phyloP scores from a whole-genome alignment of 2,113 vertebrate species.

The Trogon melanurus region DNA sequence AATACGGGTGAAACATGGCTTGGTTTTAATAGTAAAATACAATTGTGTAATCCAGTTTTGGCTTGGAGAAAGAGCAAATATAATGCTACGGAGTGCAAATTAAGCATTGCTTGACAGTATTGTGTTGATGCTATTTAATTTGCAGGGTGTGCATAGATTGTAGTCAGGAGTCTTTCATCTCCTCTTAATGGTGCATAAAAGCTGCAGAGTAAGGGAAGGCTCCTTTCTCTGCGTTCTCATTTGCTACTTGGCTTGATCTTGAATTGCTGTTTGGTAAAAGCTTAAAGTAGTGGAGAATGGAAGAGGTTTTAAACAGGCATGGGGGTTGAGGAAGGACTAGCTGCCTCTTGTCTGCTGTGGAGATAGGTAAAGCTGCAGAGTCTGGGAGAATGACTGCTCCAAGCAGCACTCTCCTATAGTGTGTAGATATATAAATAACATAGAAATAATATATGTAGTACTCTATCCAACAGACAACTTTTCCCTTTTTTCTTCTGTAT shows the following conservation, averaged over 20 bases:
- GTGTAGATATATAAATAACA: too few species aligned
- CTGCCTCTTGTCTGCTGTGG: not conserved
- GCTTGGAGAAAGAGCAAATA: not conserved
- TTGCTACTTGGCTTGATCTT: not conserved
- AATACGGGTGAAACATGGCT: not conserved
- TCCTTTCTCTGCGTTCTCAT: not conserved
- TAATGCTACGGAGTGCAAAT: not conserved
- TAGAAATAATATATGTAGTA: not conserved
- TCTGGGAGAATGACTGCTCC: not conserved
- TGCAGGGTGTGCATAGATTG: not conserved
- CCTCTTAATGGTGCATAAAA: constrained; percentile 5
- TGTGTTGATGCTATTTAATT: constrained; percentile 46
- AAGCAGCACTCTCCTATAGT: not conserved
- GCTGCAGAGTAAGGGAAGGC: constrained; percentile 10
- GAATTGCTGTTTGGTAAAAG: not conserved
- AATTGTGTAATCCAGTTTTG: not conserved
- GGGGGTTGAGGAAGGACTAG: not conserved
- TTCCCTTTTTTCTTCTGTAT: not conserved
- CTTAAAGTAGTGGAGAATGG: not conserved
- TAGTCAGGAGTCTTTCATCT: constrained; percentile 40
- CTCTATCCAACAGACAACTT: not conserved
- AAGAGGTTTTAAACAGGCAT: fast-evolving
- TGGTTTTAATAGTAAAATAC: not conserved
- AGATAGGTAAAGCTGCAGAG: not conserved
- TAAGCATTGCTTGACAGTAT: not conserved